Conservation (phyloP, 2,888 invertebrate species). For the Heliconius erato region DNA sequence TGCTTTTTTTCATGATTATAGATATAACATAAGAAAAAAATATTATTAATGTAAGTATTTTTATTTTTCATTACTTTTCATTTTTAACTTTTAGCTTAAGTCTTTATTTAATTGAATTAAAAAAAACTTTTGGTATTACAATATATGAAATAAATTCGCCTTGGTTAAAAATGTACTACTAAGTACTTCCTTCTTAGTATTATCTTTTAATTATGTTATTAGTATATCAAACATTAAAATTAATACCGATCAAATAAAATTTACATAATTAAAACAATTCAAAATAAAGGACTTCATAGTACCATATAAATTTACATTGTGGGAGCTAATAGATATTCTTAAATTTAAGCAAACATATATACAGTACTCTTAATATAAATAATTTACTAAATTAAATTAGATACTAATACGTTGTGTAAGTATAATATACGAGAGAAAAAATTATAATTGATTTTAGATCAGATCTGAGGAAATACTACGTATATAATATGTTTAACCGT, state of each 20-base stretch:
- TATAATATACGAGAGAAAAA: not conserved
- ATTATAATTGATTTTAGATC: not conserved
- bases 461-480: not conserved
- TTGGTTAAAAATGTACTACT: not conserved
- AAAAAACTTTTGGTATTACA: not conserved
- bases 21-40: not conserved
- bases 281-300: too few relatives aligned
- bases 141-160: not conserved
- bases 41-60: constrained; percentile 35
- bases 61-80: not conserved
- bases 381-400: not conserved
- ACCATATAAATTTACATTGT: not conserved
- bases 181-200: not conserved
- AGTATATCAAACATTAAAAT: not conserved
- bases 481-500: not conserved
- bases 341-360: not conserved
- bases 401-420: not conserved
- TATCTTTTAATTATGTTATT: not conserved
- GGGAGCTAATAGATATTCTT: not conserved
- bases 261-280: not conserved
- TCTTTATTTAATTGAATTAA: not conserved
- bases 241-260: not conserved
- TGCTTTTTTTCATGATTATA: constrained; percentile 2
- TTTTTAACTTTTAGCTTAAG: not conserved
- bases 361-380: not conserved